Evolutionary conservation across 2,888 invertebrate genomes (phyloP).

Genomic region (Hoplodrina ambigua): DNA sequence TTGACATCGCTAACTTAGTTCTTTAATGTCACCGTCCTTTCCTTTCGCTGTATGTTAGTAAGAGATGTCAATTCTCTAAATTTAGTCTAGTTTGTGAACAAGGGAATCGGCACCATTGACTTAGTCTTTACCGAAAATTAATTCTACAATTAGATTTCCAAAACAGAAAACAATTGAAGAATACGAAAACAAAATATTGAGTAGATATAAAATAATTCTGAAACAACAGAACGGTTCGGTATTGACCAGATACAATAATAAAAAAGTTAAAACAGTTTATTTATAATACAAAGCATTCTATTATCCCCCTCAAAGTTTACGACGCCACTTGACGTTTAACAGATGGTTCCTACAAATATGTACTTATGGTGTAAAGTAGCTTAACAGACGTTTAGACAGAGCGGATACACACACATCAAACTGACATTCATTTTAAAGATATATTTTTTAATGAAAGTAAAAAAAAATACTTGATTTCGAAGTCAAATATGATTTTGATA

Average conservation of each 20-base stretch:
- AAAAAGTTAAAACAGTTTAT: conserved; percentile 63
- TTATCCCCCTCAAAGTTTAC: conserved; percentile 79
- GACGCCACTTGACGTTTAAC: conserved; percentile 79
- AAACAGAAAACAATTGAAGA: no score
- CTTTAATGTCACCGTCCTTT: no score
- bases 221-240: not conserved
- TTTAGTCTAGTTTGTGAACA: no score
- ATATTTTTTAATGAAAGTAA: not conserved
- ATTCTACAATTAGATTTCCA: no score
- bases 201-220: not conserved
- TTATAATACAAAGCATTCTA: conserved; percentile 76
- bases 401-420: conserved; percentile 37
- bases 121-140: no score
- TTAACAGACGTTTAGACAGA: conserved; percentile 58
- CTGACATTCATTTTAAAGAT: conserved; percentile 16
- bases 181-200: no score
- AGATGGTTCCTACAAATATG: conserved; percentile 83
- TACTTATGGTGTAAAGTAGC: conserved; percentile 66
- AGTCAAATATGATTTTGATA: no score
- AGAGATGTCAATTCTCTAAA: no score
- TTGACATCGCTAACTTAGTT: no score
- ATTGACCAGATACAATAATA: conserved; percentile 47
- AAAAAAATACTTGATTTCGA: not conserved
- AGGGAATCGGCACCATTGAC: no score
- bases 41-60: no score